These are phyloP conservation scores for Drosophila paramelanica DNA, from an alignment of 2,888 invertebrate genomes.

Conservation along the genomic window DNA sequence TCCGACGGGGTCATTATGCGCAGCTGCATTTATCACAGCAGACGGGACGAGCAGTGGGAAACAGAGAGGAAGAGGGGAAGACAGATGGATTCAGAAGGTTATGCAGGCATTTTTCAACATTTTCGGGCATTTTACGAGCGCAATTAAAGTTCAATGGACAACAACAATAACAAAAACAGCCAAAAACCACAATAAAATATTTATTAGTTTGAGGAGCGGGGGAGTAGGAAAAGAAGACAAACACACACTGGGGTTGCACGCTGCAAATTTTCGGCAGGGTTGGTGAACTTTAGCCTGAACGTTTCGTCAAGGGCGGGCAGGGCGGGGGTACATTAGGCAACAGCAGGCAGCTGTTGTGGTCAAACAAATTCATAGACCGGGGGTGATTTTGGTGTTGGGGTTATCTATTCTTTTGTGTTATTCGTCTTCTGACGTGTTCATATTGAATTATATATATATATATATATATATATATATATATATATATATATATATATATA, in stretches of 20 bases:
- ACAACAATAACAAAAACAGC: conserved; percentile 17
- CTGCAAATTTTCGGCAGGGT: conserved; percentile 32
- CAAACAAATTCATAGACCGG: conserved; percentile 25
- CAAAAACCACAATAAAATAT: conserved; percentile 57
- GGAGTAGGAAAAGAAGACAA: neutral
- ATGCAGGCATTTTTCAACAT: conserved; percentile 18
- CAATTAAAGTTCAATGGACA: conserved; percentile 68
- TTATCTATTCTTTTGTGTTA: neutral
- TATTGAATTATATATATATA: neutral
- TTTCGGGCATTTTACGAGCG: conserved; percentile 55
- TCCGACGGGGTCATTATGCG: conserved; percentile 39
- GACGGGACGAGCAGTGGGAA: neutral
- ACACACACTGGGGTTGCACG: conserved; percentile 19
- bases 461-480: neutral
- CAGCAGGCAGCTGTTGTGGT: conserved; percentile 9
- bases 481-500: neutral
- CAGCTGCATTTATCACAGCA: conserved; percentile 47
- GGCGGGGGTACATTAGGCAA: neutral
- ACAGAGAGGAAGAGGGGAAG: conserved; percentile 12
- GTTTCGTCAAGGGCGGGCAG: neutral
- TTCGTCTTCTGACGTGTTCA: neutral
- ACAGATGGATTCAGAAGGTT: conserved; percentile 21
- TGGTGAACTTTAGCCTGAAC: conserved; percentile 32
- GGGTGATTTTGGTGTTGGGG: neutral
- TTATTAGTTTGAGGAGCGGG: conserved; percentile 17